These are phyloP conservation scores for Calonectris borealis DNA, from an alignment of 2,113 vertebrate genomes.

Conservation along the genomic window DNA sequence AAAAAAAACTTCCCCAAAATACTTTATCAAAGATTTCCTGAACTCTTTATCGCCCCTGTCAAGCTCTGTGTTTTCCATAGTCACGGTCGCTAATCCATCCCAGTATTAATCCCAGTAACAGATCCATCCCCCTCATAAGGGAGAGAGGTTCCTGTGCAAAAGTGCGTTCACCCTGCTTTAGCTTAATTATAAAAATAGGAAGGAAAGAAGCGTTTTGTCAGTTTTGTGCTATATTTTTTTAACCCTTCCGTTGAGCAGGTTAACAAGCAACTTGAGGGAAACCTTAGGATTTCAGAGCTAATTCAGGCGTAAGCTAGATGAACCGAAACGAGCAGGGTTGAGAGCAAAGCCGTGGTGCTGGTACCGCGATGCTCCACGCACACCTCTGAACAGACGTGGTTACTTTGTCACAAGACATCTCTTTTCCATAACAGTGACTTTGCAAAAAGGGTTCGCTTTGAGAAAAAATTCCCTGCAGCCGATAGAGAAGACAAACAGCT, in stretches of 20 bases:
- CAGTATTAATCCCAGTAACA: neutral
- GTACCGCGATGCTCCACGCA: fast-evolving
- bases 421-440: neutral
- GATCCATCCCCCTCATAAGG: neutral
- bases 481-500: neutral
- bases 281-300: neutral
- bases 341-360: neutral
- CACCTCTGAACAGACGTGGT: fast-evolving
- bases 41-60: neutral
- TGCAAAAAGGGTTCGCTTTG: neutral
- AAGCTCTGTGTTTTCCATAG: neutral
- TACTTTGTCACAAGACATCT: neutral
- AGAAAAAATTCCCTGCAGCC: neutral
- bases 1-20: neutral
- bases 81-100: fast-evolving
- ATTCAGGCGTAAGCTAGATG: neutral
- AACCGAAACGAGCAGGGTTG: neutral
- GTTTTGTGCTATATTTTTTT: neutral
- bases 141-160: neutral
- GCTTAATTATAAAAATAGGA: neutral
- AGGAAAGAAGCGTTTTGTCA: neutral
- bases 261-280: neutral
- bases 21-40: neutral
- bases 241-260: neutral
- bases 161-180: fast-evolving